Conservation (phyloP, 1,140 invertebrate species). For the Oryctes rhinoceros region DNA sequence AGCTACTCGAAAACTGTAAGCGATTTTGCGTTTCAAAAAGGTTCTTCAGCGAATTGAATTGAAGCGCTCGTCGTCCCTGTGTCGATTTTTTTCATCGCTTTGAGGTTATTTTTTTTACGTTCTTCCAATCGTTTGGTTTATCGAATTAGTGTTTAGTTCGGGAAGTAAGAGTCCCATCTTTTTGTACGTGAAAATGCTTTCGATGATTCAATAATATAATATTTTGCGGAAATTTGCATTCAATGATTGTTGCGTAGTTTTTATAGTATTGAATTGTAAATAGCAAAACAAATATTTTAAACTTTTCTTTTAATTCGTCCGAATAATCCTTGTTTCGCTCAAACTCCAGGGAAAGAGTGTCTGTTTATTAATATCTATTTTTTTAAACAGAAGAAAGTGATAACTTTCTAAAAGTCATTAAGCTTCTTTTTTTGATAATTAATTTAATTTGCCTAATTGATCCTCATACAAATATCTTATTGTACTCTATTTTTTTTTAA, state of each 20-base stretch:
- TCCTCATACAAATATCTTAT: neutral
- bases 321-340: too few relatives aligned
- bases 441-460: neutral
- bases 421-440: neutral
- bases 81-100: neutral
- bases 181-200: neutral
- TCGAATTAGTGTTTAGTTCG: too few relatives aligned
- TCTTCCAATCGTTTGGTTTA: neutral
- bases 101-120: neutral
- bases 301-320: too few relatives aligned
- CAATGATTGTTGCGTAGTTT: too few relatives aligned
- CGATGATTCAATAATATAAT: neutral
- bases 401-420: neutral
- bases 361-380: too few relatives aligned
- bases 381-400: neutral
- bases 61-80: neutral
- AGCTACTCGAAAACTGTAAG: neutral
- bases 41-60: neutral
- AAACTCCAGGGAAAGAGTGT: too few relatives aligned
- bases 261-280: too few relatives aligned
- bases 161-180: neutral
- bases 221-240: too few relatives aligned
- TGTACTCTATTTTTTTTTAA: neutral
- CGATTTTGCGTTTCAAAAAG: constrained; percentile 5
- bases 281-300: too few relatives aligned